phyloP scores from a whole-genome alignment of 2,888 invertebrate genomes.

The Cylloceria caligata region DNA sequence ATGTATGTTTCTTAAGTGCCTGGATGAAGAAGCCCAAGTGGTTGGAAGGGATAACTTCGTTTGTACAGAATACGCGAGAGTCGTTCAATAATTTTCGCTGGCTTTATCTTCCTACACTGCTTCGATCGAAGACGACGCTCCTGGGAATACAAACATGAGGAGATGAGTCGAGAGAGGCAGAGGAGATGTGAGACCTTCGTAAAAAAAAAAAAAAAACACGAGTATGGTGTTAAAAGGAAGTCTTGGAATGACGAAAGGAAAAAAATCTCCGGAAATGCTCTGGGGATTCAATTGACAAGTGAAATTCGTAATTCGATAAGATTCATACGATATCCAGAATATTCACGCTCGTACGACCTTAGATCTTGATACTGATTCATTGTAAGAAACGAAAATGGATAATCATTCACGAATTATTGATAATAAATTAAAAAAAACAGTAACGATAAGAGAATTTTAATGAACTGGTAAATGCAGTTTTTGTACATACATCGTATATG shows the following conservation, averaged over 20 bases:
- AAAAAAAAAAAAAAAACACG: slow-evolving; percentile 10
- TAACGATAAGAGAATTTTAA: no score
- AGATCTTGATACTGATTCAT: neutral
- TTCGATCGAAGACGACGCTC: slow-evolving; percentile 51
- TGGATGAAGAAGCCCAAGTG: slow-evolving; percentile 46
- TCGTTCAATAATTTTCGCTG: slow-evolving; percentile 69
- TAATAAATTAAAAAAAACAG: no score
- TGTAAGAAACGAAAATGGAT: neutral
- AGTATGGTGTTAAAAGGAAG: neutral
- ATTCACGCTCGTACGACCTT: neutral
- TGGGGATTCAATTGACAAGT: slow-evolving; percentile 37
- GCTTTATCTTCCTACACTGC: slow-evolving; percentile 33
- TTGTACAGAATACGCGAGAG: slow-evolving; percentile 61
- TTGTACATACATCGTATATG: no score
- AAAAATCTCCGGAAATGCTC: slow-evolving; percentile 23
- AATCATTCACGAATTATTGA: no score
- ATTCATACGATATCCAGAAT: slow-evolving; percentile 19
- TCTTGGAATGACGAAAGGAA: slow-evolving; percentile 20
- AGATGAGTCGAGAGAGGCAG: slow-evolving; percentile 20
- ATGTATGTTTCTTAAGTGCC: slow-evolving; percentile 33
- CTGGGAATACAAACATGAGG: slow-evolving; percentile 52
- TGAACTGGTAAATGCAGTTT: no score
- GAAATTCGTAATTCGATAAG: slow-evolving; percentile 27
- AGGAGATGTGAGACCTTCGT: slow-evolving; percentile 1
- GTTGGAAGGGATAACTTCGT: slow-evolving; percentile 67